Conservation (phyloP, 2,888 invertebrate genomes). For the Willowsia nigromaculata region DNA sequence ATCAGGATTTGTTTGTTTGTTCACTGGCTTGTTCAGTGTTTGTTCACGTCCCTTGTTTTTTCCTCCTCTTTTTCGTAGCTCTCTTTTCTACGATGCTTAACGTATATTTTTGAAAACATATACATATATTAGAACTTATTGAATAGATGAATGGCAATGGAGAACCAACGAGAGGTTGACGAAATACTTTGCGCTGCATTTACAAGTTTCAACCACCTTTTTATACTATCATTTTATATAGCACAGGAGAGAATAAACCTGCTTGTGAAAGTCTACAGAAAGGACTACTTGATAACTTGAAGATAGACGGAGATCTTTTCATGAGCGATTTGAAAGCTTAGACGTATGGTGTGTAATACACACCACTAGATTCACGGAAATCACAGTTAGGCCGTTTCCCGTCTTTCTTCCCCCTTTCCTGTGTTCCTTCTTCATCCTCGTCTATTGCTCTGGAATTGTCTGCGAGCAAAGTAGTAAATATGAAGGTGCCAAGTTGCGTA, state of each 20-base stretch:
- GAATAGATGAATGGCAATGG: not conserved
- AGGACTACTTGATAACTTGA: not conserved
- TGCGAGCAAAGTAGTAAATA: constrained; percentile 25
- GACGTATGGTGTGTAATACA: not conserved
- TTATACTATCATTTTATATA: not conserved
- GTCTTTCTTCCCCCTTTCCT: constrained; percentile 16
- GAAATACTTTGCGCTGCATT: not conserved
- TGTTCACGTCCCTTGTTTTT: constrained; percentile 33
- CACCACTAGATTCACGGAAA: constrained; percentile 8
- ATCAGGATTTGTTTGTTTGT: constrained; percentile 60
- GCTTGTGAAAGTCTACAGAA: not conserved
- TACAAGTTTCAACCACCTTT: not conserved
- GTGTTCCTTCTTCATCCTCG: not conserved
- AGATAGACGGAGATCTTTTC: constrained; percentile 4
- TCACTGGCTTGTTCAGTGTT: constrained; percentile 46
- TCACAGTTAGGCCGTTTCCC: constrained; percentile 30
- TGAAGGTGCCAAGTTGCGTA: constrained; percentile 33
- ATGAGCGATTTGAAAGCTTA: constrained; percentile 18
- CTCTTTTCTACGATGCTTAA: not conserved
- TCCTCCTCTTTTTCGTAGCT: not conserved
- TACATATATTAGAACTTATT: constrained; percentile 7
- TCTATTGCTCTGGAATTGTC: not conserved
- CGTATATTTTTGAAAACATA: not conserved
- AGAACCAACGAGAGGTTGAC: constrained; percentile 4
- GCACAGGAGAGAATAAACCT: not conserved